Base-by-base conservation (phyloP, 2,888 invertebrate species). In the Emmelina monodactyla region DNA sequence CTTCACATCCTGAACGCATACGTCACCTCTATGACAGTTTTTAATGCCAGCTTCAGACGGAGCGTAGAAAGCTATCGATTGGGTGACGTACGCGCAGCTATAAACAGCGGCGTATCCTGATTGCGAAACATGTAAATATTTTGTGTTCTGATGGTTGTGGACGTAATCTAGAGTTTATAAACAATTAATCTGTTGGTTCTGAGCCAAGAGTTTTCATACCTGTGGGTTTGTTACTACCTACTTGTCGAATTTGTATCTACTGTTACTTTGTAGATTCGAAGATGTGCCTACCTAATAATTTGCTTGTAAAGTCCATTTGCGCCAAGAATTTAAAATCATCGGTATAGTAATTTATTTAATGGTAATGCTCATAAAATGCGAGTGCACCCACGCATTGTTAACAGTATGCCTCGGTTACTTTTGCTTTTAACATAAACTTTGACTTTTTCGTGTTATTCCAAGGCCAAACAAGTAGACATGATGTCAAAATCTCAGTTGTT, bases 351-450 rank as follows among this genome's bases (percentile, higher is more conserved):
- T n/a, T n/a, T n/a, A n/a, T n/a, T n/a, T n/a, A n/a, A n/a, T n/a
- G n/a, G n/a, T n/a, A n/a, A n/a, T n/a, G n/a, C n/a, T n/a, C n/a
- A n/a, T n/a, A n/a, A n/a, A n/a, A n/a, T n/a, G n/a, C n/a, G n/a
- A n/a, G n/a, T n/a, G n/a, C n/a, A n/a, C n/a, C n/a, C n/a, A n/a
- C n/a, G n/a, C n/a, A n/a, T n/a, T n/a, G n/a, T n/a, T n/a, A n/a
- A n/a, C n/a, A n/a, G n/a, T n/a, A n/a, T n/a, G n/a, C n/a, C n/a
- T n/a, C n/a, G n/a, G n/a, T 25, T n/a, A 25, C 25, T 25, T 25
- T 25, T 25, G 25, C 25, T 25, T 25, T 25, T 25, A 25, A 25
- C n/a, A n/a, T n/a, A n/a, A n/a, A n/a, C 25, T 25, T 25, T 25
- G 25, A 25, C 25, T 25, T 25, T 19, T 19, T 19, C 19, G 9